phyloP scores from a whole-genome alignment of 2,888 invertebrate species.

The Saturnia japonica region DNA sequence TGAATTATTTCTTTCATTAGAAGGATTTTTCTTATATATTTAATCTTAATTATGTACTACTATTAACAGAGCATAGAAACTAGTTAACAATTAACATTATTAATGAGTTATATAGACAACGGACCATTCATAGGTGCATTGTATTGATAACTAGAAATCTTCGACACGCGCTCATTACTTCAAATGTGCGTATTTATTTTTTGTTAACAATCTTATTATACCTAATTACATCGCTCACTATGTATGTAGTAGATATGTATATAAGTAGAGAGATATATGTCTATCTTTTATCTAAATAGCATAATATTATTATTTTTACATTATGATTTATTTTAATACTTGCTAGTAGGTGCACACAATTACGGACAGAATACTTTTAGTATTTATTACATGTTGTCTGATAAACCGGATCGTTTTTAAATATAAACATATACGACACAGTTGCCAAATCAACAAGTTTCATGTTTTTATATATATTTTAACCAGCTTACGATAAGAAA shows the following conservation, averaged over 20 bases:
- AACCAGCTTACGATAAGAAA: too few species aligned
- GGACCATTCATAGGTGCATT: slow-evolving; percentile 1
- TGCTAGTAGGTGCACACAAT: background rate
- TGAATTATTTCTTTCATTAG: background rate
- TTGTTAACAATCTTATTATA: background rate
- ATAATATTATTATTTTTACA: background rate
- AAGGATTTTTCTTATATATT: background rate
- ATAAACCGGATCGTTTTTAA: too few species aligned
- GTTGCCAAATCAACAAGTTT: too few species aligned
- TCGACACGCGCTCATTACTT: slow-evolving; percentile 1
- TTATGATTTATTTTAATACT: background rate
- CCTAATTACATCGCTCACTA: background rate
- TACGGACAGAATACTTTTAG: background rate
- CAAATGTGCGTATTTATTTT: background rate
- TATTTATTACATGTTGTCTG: too few species aligned
- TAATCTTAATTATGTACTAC: background rate
- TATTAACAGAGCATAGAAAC: slow-evolving; percentile 3
- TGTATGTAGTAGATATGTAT: background rate
- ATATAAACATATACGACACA: too few species aligned
- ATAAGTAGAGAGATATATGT: background rate
- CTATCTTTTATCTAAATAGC: background rate
- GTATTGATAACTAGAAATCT: slow-evolving; percentile 8
- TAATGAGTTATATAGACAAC: background rate
- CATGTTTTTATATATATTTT: too few species aligned
- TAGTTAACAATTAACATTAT: slow-evolving; percentile 6